These are phyloP conservation scores for Scaptomyza reducta DNA, from an alignment of 2,888 invertebrate genomes.

Conservation along the genomic window DNA sequence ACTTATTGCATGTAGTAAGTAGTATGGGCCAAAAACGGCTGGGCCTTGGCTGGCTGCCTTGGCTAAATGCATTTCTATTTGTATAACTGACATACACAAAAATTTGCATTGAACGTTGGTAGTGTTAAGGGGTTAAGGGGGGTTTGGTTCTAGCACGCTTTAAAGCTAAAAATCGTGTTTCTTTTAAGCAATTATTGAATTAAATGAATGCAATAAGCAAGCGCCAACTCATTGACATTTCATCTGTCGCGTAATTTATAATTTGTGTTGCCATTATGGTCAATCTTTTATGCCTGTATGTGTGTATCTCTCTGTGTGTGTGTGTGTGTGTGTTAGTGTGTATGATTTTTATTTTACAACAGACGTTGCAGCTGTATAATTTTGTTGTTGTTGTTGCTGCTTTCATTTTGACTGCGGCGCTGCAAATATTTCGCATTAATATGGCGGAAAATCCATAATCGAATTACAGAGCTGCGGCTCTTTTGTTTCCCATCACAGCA, in stretches of 20 bases:
- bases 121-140: background rate
- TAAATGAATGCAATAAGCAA: constrained; percentile 78
- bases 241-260: constrained; percentile 80
- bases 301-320: background rate
- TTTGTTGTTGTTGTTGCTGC: constrained; percentile 47
- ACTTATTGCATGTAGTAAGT: constrained; percentile 31
- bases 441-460: constrained; percentile 81
- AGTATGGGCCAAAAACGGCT: constrained; percentile 38
- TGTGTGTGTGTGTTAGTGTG: constrained; percentile 18
- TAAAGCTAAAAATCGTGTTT: constrained; percentile 18
- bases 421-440: constrained; percentile 80
- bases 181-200: constrained; percentile 57
- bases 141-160: background rate
- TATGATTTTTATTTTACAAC: constrained; percentile 35
- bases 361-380: constrained; percentile 36
- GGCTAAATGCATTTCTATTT: constrained; percentile 75
- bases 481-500: constrained; percentile 65
- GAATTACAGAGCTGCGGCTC: constrained; percentile 76
- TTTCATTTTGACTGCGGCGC: constrained; percentile 63
- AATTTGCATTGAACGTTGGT: constrained; percentile 42
- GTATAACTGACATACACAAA: constrained; percentile 58
- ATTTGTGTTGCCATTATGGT: constrained; percentile 76
- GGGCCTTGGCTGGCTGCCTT: background rate
- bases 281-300: background rate
- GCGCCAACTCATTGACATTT: constrained; percentile 73